Evolutionary conservation across 2,797 vertebrate genomes (phyloP).

Genomic region (Dryobates pubescens): DNA sequence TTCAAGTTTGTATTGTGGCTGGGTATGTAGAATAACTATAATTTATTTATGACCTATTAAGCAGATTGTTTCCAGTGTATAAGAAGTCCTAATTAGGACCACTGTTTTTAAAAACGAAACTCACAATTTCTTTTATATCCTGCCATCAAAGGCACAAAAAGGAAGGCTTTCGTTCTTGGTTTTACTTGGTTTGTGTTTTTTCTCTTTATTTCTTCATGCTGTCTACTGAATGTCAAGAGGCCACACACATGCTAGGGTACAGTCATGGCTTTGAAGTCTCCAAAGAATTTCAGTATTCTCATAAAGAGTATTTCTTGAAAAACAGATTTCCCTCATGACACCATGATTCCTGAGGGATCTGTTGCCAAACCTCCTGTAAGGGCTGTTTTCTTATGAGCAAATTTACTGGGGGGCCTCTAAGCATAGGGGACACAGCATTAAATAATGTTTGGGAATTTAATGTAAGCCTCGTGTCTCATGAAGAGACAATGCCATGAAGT

Average conservation of each 20-base stretch:
- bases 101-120: slow-evolving; percentile 25
- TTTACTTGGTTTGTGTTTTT: neutral
- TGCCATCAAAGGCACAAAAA: slow-evolving; percentile 1
- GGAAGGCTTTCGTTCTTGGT: neutral
- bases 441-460: neutral
- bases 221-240: slow-evolving; percentile 30
- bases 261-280: slow-evolving; percentile 18
- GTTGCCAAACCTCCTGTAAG: neutral
- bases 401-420: neutral
- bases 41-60: slow-evolving; percentile 41
- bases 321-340: neutral
- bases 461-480: neutral
- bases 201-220: slow-evolving; percentile 18
- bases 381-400: neutral
- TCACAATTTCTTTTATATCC: neutral
- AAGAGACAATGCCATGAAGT: neutral
- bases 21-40: neutral
- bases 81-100: slow-evolving; percentile 38
- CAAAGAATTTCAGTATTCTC: slow-evolving; percentile 9
- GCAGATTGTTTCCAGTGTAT: neutral
- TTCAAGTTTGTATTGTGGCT: slow-evolving; percentile 31
- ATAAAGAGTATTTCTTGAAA: neutral
- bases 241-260: neutral
- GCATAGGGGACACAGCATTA: neutral
- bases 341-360: neutral